Percentiles rank a stretch among this genome's conserved stretches.
phyloP scores from a whole-genome alignment of 1,140 invertebrate genomes.

The Drosophila orena region DNA sequence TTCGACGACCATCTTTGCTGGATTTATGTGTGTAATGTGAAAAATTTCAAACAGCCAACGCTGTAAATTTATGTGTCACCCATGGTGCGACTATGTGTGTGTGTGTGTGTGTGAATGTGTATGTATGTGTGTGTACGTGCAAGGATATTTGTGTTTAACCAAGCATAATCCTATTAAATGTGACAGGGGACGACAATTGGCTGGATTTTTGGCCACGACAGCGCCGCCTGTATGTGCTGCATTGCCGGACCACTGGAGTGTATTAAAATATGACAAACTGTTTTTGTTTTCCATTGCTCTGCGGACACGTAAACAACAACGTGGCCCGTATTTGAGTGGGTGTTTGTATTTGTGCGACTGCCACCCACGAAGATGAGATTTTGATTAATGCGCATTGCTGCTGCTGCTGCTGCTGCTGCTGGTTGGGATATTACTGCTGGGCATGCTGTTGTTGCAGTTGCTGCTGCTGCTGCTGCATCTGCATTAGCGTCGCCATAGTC shows the following conservation, averaged over 20 bases:
- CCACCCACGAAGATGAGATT: constrained; percentile 62
- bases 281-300: constrained; percentile 51
- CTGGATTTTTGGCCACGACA: constrained; percentile 64
- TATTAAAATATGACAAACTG: constrained; percentile 78
- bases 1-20: constrained; percentile 63
- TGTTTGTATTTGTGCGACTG: constrained; percentile 1
- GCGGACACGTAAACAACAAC: constrained; percentile 29
- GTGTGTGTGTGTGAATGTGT: background rate
- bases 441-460: background rate
- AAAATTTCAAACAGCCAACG: constrained; percentile 74
- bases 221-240: constrained; percentile 26
- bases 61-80: constrained; percentile 73
- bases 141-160: constrained; percentile 75
- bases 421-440: constrained; percentile 15
- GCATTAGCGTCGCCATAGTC: constrained; percentile 60
- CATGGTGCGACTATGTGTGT: constrained; percentile 1
- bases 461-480: constrained; percentile 5
- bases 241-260: constrained; percentile 68
- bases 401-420: constrained; percentile 38
- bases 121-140: constrained; percentile 26
- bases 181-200: constrained; percentile 79
- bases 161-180: constrained; percentile 79
- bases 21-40: constrained; percentile 79
- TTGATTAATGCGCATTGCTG: constrained; percentile 69
- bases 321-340: background rate